Base-by-base conservation (phyloP, 2,888 invertebrate genomes). In the Tenthredo distinguenda region DNA sequence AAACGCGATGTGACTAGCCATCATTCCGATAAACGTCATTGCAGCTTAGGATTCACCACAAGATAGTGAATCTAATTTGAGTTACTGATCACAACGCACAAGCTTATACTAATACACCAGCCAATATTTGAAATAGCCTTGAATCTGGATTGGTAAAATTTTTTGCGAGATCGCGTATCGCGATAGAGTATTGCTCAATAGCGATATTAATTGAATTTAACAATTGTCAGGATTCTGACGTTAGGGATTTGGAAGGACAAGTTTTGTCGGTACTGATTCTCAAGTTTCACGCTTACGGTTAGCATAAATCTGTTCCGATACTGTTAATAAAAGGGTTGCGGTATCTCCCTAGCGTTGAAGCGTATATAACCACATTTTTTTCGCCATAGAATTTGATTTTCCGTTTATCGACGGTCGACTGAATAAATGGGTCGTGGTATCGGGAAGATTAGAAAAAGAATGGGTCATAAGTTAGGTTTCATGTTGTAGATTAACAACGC, bases 381-480 rank as follows among this genome's bases (percentile, higher is more conserved):
- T 74, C 43, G 40, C 40, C 18, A 4, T 43, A 43, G 21, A 43
- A 74, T 74, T 74, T 43, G 2, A 74, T 74, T 74, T 72, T 43
- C 72, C 72, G n/a, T 43, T 74, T 43, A 74, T 43, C 21, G n/a
- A 74, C 72, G 72, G 72, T 43, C 43, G n/a, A 26, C 12, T 31
- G 72, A 43, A 74, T 43, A 74, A 74, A 74, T 74, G 3, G 43
- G 21, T 43, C 43, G 72, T 68, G 43, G 55, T 43, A 74, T 43
- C 72, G 72, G 40, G 1, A 10, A 74, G 72, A 68, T 74, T 74
- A 43, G n/a, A 40, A 43, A 74, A 74, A 74, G 9, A 43, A 43
- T 74, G 40, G 72, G 26, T 21, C 40, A 74, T 74, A 43, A 43
- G 6, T 10, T 26, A 5, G 34, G 68, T 74, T 43, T 74, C 26